A percentile compares a stretch with the other conserved stretches of the same genome.
Evolutionary conservation across 53 echinoderm and acorn worm species (phyloP).

Genomic region (Apostichopus leukothele): DNA sequence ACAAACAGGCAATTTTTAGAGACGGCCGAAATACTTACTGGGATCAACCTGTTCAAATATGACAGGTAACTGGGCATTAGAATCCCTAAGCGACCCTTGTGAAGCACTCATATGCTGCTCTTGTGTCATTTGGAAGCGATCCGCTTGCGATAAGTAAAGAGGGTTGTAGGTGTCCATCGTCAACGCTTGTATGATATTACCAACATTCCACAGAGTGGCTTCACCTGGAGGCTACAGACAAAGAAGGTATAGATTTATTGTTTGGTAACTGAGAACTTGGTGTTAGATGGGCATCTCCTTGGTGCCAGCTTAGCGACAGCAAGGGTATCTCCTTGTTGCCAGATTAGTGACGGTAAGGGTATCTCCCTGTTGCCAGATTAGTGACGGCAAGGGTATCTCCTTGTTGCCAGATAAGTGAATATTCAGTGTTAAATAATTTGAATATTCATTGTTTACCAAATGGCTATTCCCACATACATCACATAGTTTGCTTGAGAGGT

Average conservation of each 20-base stretch:
- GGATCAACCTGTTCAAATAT: constrained; percentile 1
- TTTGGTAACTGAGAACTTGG: background rate
- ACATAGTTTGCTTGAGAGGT: too few species aligned
- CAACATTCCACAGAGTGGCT: constrained; percentile 65
- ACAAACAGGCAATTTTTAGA: too few species aligned
- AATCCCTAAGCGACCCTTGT: background rate
- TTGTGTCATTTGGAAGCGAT: constrained; percentile 1
- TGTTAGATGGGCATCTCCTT: too few species aligned
- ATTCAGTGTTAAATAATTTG: too few species aligned
- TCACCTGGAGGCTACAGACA: background rate
- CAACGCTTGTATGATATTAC: constrained; percentile 76
- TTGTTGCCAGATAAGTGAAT: too few species aligned
- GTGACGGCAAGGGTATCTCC: too few species aligned
- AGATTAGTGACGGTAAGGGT: too few species aligned
- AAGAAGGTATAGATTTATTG: background rate
- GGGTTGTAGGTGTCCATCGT: constrained; percentile 95
- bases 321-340: too few species aligned
- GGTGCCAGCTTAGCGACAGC: too few species aligned
- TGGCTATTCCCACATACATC: too few species aligned
- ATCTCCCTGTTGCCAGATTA: too few species aligned
- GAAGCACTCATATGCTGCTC: background rate
- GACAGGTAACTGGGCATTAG: background rate
- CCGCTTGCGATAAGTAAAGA: constrained; percentile 70
- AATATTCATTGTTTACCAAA: too few species aligned
- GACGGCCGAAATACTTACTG: background rate